Base-by-base conservation (phyloP, 2,797 vertebrate genomes). In the Harpagifer antarcticus region DNA sequence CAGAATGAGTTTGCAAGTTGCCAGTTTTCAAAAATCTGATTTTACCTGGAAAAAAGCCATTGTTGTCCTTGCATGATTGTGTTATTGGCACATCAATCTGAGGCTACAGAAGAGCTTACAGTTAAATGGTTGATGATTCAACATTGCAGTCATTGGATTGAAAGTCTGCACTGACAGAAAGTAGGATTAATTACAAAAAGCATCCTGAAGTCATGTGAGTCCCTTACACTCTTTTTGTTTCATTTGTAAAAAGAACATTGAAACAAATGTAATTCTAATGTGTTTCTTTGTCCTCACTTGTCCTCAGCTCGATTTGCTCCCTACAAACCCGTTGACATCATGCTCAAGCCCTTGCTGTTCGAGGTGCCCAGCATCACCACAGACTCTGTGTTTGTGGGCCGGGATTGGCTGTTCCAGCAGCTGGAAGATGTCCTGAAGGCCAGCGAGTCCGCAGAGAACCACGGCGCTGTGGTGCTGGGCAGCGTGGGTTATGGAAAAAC, bases 361-460 rank as follows among this genome's bases (percentile, higher is more conserved):
- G 98, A 99, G 92, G 98, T 99, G 67, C 98, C 98, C 52, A 99
- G 98, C 94, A 97, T 99, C 93, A 99, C 98, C 62, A 98, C 96
- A 11, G 98, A 99, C 90, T 98, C 98, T 0, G 98, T 99, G 92
- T 99, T 99, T 54, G 95, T 99, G 87, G 98, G 98, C 68, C 95
- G 98, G 56, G 97, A 99, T 68, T 99, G 98, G 98, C 95, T 99
- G 59, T 99, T 99, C 85, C 94, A 96, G 58, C 90, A 93, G 75
- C 95, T 99, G 80, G 97, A 99, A 79, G 96, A 96, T 12, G 94
- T 92, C 60, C 66, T 99, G 87, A 95, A 91, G 91, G 90, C 82
- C 66, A 58, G 86, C 3, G 95, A 96, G 57, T 89, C 92, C 11
- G 69, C 86, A 3, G 96, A 96, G 86, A 96, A 65, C 82, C 95